Evolutionary conservation across 2,113 vertebrate species (phyloP), one percentile per base, ranked within the genome.

Genomic region (Oxygymnocypris stewartii): DNA sequence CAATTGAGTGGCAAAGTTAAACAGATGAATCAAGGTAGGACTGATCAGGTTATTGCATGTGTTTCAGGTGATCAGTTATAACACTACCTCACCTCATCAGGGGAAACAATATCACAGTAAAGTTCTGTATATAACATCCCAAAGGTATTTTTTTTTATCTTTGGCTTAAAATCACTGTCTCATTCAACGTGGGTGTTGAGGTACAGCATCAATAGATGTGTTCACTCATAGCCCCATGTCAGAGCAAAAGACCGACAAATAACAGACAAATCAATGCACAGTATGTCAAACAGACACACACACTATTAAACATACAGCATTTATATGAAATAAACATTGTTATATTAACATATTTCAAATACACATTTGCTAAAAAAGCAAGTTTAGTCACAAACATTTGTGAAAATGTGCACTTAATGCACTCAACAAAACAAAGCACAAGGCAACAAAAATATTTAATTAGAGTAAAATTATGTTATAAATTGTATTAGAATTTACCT

Each of bases 11-110:
- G 57, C 23, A 61, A 57, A 37, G 0, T 40, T 40, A 63, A 44
- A 61, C 57, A 44, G 40, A 18, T 82, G 25, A 20, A 67, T 67
- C 54, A 42, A 63, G 20, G 20, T 47, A 65, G 59, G 4, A 31
- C 40, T 47, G 59, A 65, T 25, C 74, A 49, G 74, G 40, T 82
- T 82, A 82, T 82, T 82, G 79, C 79, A 44, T 82, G 59, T 65
- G 2, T 82, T 81, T 31, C 8, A 31, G 35, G 37, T 18, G 37
- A 63, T 80, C 78, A 28, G 79, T 81, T 47, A 47, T 63, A 61
- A 23, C 14, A 61, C 37, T 61, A 42, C 57, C 57, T 81, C 37
- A 8, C 6, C 37, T 13, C 14, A 42, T 14, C 79, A 65, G 37
- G 13, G 23, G 37, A 28, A 82, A 28, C n/a, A 82, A 82, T 37